Evolutionary conservation across 2,797 vertebrate species (phyloP), one percentile per base, ranked within the genome.

Genomic region (Enteromius anoplus): DNA sequence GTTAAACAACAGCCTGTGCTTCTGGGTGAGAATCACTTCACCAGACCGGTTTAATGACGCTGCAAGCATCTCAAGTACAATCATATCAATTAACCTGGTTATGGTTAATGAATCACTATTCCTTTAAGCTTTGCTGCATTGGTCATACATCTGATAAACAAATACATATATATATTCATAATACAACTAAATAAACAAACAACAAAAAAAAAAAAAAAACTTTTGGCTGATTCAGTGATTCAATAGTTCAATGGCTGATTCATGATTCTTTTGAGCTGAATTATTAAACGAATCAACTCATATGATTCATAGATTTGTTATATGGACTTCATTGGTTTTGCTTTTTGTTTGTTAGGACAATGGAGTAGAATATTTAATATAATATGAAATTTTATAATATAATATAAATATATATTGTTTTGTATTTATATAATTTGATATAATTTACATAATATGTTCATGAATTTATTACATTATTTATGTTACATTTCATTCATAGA

Each of bases 1-100:
- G 81, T 93, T 92, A 92, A 92, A 32, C 90, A 88, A 64, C 86
- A 65, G n/a, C 26, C 15, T 15, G 23, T 29, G 58, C 23, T 29
- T 62, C 10, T 29, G 12, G 60, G 26, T 15, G 12, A 7, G 5
- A 62, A 29, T 15, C 60, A 0, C 55, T 87, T 75, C 72, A 86
- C 85, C 40, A 85, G 90, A 85, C 84, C 0, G 10, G 65, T 6
- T 40, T n/a, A n/a, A 68, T 3, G 9, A 3, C 5, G 12, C 62
- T 19, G 19, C 6, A 34, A 34, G 15, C 12, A 42, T 21, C 64
- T 14, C n/a, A 29, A 14, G 23, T 4, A 23, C 55, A 58, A 12
- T 58, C 55, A 1, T 58, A 23, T 26, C 11, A 26, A 29, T 62
- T 0, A 62, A 62, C 12, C 23, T 26, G 23, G 5, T 62, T 14